Evolutionary conservation across 2,888 invertebrate species (phyloP), one percentile per base, ranked within the genome.

Genomic region (Nemapogon koenigi): DNA sequence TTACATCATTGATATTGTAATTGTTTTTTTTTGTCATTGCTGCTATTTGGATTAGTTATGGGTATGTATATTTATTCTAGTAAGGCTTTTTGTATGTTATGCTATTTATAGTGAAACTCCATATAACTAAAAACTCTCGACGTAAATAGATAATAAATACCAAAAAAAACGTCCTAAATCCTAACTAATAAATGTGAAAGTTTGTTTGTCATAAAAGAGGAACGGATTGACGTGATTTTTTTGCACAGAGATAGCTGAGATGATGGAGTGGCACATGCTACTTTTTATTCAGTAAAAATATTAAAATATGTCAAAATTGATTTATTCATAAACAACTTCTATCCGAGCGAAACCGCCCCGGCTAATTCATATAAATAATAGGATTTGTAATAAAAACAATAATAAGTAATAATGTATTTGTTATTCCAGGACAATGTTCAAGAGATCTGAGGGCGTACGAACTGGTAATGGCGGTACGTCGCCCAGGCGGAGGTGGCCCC

Each of bases 381-480:
- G n/a, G n/a, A n/a, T n/a, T n/a, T n/a, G n/a, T 26, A 11, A 8
- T 22, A 22, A 22, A 22, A 28, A 11, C 4, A 6, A 11, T 11
- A 7, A 7, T 19, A 32, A 8, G 7, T 22, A 26, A 26, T 26
- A 26, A n/a, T 36, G 35, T 39, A 28, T 33, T 42, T 43, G 28
- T 43, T 38, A 27, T 40, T 40, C 16, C 76, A 94, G 94, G 62
- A 84, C 89, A 55, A 90, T 95, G 90, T 91, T 90, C 52, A 95
- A 95, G 78, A 82, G 93, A 56, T 91, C 94, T 28, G 93, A 94
- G 65, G 90, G 90, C 16, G 83, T 90, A 43, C 90, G 91, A 60
- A 89, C 90, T 55, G 88, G 89, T 31, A 82, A 88, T 17, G 85
- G 87, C 47, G 57, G 56, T 4, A 66, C 67, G 1, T 69, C 72